Conservation (phyloP, 2,113 vertebrate species). For the Tachysurus fulvidraco region DNA sequence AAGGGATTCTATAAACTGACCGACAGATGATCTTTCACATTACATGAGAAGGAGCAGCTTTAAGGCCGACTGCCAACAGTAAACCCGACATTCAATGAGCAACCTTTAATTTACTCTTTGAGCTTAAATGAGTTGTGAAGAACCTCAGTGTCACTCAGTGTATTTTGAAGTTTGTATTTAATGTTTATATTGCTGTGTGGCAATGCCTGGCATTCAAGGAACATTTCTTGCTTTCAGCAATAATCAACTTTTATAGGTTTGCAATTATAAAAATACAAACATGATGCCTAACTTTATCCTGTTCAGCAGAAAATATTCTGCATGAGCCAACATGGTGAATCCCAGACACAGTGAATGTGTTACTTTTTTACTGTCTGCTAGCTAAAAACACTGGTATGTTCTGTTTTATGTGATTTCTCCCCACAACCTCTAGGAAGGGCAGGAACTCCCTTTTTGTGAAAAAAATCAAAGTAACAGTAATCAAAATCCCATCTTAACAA, state of each 20-base stretch:
- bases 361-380: neutral
- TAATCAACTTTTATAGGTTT: conserved; percentile 24
- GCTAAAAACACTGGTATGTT: neutral
- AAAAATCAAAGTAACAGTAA: conserved; percentile 31
- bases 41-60: neutral
- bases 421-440: neutral
- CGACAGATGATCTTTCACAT: neutral
- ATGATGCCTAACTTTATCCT: neutral
- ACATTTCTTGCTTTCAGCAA: conserved; percentile 10
- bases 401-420: neutral
- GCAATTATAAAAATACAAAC: conserved; percentile 20
- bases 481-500: conserved; percentile 48
- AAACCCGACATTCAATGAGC: neutral
- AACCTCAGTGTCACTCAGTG: neutral
- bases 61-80: neutral
- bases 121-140: neutral
- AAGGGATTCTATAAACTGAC: neutral
- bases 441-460: conserved; percentile 22
- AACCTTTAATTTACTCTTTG: neutral
- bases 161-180: neutral
- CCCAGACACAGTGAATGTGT: neutral
- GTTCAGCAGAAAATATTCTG: conserved; percentile 12
- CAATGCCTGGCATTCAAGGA: neutral
- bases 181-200: neutral
- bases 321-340: conserved; percentile 10